Percentiles rank a stretch among this genome's conserved stretches.
These are phyloP conservation scores for Andinoacara biseriatus DNA, from an alignment of 2,113 vertebrate genomes.

Conservation along the genomic window DNA sequence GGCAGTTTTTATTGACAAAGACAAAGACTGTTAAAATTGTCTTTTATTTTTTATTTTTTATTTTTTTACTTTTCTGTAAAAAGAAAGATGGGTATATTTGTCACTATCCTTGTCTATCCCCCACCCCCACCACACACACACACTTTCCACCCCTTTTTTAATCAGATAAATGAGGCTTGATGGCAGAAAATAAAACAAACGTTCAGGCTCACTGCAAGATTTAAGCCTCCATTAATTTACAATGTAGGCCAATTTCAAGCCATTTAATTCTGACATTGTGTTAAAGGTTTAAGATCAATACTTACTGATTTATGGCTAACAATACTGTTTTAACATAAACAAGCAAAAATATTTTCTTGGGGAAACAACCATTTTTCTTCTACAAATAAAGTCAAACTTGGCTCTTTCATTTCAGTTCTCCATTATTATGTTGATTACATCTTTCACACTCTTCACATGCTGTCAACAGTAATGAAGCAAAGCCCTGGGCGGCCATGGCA, in stretches of 20 bases:
- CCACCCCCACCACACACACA: too few species aligned
- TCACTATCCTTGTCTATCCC: background rate
- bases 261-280: background rate
- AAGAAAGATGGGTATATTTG: background rate
- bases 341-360: background rate
- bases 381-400: slow-evolving; percentile 26
- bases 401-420: slow-evolving; percentile 25
- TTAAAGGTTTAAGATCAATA: background rate
- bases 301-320: background rate
- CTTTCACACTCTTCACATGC: slow-evolving; percentile 23
- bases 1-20: background rate
- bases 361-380: slow-evolving; percentile 23
- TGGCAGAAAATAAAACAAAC: background rate
- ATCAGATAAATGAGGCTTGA: background rate
- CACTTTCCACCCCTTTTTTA: background rate
- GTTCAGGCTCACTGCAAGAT: background rate
- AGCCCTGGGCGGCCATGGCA: background rate
- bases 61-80: background rate
- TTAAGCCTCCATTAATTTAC: background rate
- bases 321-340: background rate
- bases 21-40: background rate
- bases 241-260: background rate
- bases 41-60: background rate
- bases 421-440: slow-evolving; percentile 26
- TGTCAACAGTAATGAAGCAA: slow-evolving; percentile 23